These are phyloP conservation scores for Ceratitis capitata DNA, from an alignment of 1,140 invertebrate species.

Conservation along the genomic window DNA sequence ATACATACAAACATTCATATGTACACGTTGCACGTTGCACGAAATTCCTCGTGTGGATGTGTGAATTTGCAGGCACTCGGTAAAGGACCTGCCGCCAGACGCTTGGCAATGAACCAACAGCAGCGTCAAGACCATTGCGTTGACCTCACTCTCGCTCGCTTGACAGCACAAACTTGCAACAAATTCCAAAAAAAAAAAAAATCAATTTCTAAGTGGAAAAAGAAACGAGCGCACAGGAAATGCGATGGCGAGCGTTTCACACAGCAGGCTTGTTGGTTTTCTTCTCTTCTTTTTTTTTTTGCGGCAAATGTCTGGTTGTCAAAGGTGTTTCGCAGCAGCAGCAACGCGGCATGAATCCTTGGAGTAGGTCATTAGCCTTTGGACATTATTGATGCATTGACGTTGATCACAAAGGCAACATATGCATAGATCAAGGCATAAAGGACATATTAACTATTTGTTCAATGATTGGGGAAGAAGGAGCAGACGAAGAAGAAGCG, in stretches of 20 bases:
- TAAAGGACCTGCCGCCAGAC: constrained; percentile 4
- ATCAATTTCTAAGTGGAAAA: neutral
- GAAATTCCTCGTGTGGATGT: too few relatives aligned
- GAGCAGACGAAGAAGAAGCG: neutral
- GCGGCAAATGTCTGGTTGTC: neutral
- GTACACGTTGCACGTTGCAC: too few relatives aligned
- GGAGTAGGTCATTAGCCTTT: neutral
- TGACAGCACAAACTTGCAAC: constrained; percentile 1
- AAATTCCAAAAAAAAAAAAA: neutral
- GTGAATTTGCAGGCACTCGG: neutral
- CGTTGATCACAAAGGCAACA: neutral
- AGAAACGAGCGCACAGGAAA: neutral
- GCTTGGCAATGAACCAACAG: neutral
- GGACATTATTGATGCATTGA: neutral
- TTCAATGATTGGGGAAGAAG: neutral
- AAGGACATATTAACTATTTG: constrained; percentile 3
- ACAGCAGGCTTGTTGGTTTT: neutral
- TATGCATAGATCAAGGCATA: neutral
- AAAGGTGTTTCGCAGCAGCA: neutral
- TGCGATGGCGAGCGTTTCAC: constrained; percentile 1
- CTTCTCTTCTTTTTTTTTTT: neutral
- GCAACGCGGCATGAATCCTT: neutral
- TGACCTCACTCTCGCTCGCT: too few relatives aligned
- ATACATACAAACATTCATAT: neutral
- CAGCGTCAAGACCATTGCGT: neutral